Base-by-base conservation (phyloP, 30 jellyfish, hydroid and myxozoan species). In the Turritopsis dohrnii region DNA sequence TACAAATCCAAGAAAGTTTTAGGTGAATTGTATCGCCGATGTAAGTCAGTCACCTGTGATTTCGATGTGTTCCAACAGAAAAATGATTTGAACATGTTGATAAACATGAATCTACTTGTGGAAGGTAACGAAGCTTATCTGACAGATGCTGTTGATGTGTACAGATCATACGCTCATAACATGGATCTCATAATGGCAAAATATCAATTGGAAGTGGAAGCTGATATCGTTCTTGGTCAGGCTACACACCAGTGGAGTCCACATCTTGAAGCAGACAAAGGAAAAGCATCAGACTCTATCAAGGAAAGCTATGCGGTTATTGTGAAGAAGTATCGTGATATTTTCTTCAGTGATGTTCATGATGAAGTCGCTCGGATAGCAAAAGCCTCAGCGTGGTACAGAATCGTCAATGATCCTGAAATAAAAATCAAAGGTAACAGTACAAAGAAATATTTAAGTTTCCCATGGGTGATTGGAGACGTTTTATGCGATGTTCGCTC, bases 381-480 rank as follows among this genome's bases (percentile, higher is more conserved):
- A 71, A 90, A 90, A 75, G 97, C 97, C 19, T 90, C 89, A 26
- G 95, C 97, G 21, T 90, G 97, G 97, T 90, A 90, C 53, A 75
- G 85, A 52, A 81, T 86, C 17, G 84, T 80, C 60, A 77, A 90
- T 71, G 92, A 88, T 60, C 76, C 31, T 22, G 87, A 66, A n/a
- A 80, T 80, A 23, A 53, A 80, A 65, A 80, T 80, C 52, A 0
- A 19, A 8, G 79, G 53, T 16, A 41, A 41, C 60, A 13, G 54
- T 1, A 52, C 31, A 18, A 22, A 52, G 18, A 25, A 22, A 54
- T 30, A 16, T 22, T 65, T 80, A 79, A 89, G 96, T 60, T 89
- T 89, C 65, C 94, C 96, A 30, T 89, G 96, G 96, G 52, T 84
- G 23, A 85, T 84, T 21, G 83, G 77, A 23, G 96, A 89, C 31